A percentile compares a stretch with the other conserved stretches of the same genome.
Conservation (phyloP, 2,113 vertebrate genomes). For the Grammomys dolichurus region DNA sequence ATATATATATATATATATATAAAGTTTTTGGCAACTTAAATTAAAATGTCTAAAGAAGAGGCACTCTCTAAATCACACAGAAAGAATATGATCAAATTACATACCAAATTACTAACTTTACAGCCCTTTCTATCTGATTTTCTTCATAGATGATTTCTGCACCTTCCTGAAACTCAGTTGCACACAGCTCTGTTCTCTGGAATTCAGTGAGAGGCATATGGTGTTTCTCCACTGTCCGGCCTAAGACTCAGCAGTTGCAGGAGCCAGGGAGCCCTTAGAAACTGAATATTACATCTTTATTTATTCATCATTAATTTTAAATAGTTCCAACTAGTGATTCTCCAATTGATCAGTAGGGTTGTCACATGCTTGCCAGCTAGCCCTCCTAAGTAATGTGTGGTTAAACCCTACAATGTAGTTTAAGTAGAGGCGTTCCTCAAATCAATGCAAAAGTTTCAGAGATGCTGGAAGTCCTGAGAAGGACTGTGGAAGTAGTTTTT, state of each 20-base stretch:
- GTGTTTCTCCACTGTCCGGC: neutral
- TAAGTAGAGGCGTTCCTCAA: neutral
- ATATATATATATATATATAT: neutral
- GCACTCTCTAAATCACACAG: neutral
- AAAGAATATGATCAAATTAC: neutral
- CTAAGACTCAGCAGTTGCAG: neutral
- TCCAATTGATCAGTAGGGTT: neutral
- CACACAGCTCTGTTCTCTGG: neutral
- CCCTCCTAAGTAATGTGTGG: neutral
- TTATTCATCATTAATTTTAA: constrained; percentile 17
- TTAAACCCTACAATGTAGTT: neutral
- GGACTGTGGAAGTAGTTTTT: neutral
- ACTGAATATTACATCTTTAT: neutral
- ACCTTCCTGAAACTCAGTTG: neutral
- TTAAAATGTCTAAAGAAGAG: neutral
- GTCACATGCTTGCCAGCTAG: neutral
- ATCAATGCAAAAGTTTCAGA: neutral
- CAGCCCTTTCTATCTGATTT: neutral
- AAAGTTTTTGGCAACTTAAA: neutral
- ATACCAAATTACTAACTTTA: neutral
- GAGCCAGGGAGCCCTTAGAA: neutral
- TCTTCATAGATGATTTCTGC: neutral
- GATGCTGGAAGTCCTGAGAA: neutral
- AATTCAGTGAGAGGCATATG: neutral
- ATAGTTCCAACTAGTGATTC: neutral